phyloP scores from a whole-genome alignment of 2,113 vertebrate genomes.

The Alces alces region DNA sequence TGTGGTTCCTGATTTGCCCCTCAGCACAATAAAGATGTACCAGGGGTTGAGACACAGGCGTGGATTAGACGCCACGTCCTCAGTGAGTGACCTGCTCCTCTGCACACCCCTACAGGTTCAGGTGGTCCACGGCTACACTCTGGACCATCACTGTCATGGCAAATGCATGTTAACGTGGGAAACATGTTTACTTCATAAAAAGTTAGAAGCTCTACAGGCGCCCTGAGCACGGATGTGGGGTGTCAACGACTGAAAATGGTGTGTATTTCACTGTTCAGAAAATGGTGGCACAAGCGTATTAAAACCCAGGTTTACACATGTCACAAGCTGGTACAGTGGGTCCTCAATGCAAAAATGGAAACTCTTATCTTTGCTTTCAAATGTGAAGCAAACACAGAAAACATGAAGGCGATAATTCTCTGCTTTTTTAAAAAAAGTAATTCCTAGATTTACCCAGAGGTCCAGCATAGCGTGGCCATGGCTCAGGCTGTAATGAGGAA shows the following conservation, averaged over 20 bases:
- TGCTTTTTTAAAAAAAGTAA: not conserved
- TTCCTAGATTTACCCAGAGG: not conserved
- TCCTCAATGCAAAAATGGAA: not conserved
- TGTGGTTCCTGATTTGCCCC: not conserved
- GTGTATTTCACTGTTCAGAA: not conserved
- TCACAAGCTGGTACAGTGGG: not conserved
- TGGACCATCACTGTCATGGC: not conserved
- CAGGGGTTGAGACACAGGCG: accelerated
- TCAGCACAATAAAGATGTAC: accelerated
- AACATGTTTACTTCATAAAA: not conserved
- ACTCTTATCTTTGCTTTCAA: not conserved
- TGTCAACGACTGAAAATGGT: not conserved
- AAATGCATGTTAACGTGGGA: not conserved
- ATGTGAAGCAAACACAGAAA: not conserved
- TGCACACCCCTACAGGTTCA: not conserved
- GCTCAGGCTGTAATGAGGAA: constrained; percentile 33
- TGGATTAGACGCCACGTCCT: accelerated
- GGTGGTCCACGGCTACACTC: not conserved
- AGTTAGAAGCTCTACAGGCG: not conserved
- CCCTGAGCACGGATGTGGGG: not conserved
- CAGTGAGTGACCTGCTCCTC: not conserved
- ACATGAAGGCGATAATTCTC: not conserved
- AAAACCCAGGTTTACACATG: not conserved
- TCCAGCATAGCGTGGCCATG: not conserved
- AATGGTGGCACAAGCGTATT: not conserved